Percentiles rank a stretch among this genome's conserved stretches.
phyloP scores from a whole-genome alignment of 2,888 invertebrate genomes.

The Xestia c-nigrum region DNA sequence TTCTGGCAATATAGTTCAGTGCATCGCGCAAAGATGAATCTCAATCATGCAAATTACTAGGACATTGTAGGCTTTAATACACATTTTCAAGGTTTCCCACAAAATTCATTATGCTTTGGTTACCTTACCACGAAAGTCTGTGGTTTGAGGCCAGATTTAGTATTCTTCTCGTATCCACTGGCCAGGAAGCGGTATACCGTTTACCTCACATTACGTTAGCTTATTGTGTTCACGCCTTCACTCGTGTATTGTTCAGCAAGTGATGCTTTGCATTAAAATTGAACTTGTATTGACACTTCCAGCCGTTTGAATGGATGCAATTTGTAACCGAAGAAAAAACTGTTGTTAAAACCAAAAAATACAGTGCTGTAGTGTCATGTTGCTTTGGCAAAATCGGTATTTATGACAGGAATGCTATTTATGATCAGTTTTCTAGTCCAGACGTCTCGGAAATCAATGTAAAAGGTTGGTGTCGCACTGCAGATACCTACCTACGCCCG shows the following conservation, averaged over 20 bases:
- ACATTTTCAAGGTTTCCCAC: conserved; percentile 28
- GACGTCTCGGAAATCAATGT: conserved; percentile 80
- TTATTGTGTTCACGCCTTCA: conserved; percentile 78
- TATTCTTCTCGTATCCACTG: conserved; percentile 78
- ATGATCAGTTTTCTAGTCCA: conserved; percentile 49
- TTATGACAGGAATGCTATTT: conserved; percentile 19
- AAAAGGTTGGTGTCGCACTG: conserved; percentile 83
- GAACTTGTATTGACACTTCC: conserved; percentile 66
- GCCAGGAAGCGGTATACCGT: conserved; percentile 84
- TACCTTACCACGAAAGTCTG: conserved; percentile 61
- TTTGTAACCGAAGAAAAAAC: conserved; percentile 23
- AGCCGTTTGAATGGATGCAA: conserved; percentile 28
- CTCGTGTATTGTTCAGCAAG: conserved; percentile 79
- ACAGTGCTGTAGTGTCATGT: background rate
- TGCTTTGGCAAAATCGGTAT: conserved; percentile 6
- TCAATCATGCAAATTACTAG: conserved; percentile 40
- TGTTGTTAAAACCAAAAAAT: conserved; percentile 8
- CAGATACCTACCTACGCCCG: conserved; percentile 79
- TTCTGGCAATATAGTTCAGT: conserved; percentile 29
- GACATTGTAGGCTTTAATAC: conserved; percentile 38
- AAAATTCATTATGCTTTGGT: conserved; percentile 37
- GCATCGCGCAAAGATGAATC: conserved; percentile 31
- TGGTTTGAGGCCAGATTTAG: conserved; percentile 77
- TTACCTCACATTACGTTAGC: conserved; percentile 85
- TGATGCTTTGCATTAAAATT: conserved; percentile 81